Evolutionary conservation across 2,113 vertebrate genomes (phyloP), one percentile per base, ranked within the genome.

Genomic region (Pionites leucogaster): DNA sequence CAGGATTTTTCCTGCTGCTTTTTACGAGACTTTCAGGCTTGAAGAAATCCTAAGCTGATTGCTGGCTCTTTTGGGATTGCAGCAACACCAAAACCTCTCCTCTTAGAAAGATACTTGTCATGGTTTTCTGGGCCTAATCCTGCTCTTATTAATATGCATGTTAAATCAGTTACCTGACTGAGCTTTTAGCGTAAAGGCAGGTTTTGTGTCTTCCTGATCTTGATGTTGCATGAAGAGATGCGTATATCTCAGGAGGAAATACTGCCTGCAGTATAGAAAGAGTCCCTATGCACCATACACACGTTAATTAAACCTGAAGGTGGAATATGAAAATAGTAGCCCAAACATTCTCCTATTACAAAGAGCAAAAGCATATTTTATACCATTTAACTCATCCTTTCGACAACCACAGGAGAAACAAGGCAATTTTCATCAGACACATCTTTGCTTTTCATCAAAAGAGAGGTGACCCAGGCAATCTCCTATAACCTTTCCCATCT

Each of bases 1-100:
- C 86, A 90, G 82, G 67, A 68, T 50, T 90, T 92, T 92, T 85
- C 90, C 82, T 90, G 71, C 82, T 92, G 90, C 60, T 90, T 97
- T 87, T 84, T 57, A 89, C 39, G 17, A 59, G 83, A 93, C 75
- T 91, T 90, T 75, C 70, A 95, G 86, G 74, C 57, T 85, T 82
- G 62, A 37, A 57, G 91, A 95, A 94, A 78, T 85, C 74, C 52
- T 71, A 52, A 82, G 4, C 59, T 92, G 86, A 91, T 90, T 89
- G 57, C 88, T 77, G 69, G 69, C 90, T 93, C 44, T 27, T n/a
- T 91, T 82, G 91, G 90, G 91, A 80, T 33, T 70, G 67, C 70
- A 82, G 83, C 75, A 82, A 49, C 39, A 87, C 49, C 49, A 65
- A 93, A 84, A 28, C 17, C 35, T 82, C 65, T 79, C 44, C 35